These are phyloP conservation scores for Sinohyriopsis cumingii DNA, from an alignment of 2,888 invertebrate genomes.

Conservation along the genomic window DNA sequence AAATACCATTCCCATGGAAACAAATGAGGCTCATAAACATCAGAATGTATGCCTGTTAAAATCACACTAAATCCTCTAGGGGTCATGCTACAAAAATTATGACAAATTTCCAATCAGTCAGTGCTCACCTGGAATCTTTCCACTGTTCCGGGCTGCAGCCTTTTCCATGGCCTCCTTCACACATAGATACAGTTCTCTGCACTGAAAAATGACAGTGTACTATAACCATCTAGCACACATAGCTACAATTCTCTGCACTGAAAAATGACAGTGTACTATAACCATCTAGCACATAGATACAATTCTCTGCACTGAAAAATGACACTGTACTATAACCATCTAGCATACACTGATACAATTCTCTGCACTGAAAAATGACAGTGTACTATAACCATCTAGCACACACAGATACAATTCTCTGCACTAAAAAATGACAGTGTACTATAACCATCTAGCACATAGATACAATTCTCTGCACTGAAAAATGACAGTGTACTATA, in stretches of 20 bases:
- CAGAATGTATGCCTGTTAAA: background rate
- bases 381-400: conserved; percentile 10
- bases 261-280: conserved; percentile 52
- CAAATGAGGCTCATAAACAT: conserved; percentile 13
- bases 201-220: conserved; percentile 78
- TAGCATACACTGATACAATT: conserved; percentile 93
- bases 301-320: conserved; percentile 92
- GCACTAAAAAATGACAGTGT: conserved; percentile 80
- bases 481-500: conserved; percentile 52
- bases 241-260: conserved; percentile 97
- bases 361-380: conserved; percentile 86
- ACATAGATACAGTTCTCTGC: conserved; percentile 97
- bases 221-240: too few species aligned
- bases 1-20: conserved; percentile 17
- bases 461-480: conserved; percentile 99
- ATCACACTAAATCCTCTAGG: too few species aligned
- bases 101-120: background rate
- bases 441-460: conserved; percentile 76
- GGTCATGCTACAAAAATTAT: too few species aligned
- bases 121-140: conserved; percentile 72
- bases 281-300: conserved; percentile 85
- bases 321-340: background rate
- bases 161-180: conserved; percentile 99
- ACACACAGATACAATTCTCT: conserved; percentile 98
- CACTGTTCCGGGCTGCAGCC: conserved; percentile 80